Conservation (phyloP, 2,797 vertebrate genomes). For the Chiropotes sagulatus region DNA sequence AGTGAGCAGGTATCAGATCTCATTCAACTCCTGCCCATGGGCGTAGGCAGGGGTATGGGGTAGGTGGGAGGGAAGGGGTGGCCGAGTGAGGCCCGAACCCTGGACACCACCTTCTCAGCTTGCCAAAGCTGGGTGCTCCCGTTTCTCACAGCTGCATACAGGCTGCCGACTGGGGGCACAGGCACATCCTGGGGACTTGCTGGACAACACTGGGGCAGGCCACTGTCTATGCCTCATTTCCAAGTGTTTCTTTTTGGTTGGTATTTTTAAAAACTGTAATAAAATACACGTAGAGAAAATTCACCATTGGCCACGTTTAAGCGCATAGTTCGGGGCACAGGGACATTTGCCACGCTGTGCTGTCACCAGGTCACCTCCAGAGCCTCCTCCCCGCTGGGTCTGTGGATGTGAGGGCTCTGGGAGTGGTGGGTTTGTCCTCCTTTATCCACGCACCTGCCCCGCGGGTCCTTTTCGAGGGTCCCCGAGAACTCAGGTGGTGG, state of each 20-base stretch:
- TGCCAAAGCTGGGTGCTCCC: too few species aligned
- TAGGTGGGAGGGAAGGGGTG: not conserved
- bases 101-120: rapidly evolving
- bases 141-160: not conserved
- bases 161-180: not conserved
- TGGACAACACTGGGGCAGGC: not conserved
- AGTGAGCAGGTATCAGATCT: not conserved
- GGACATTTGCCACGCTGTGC: rapidly evolving
- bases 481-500: not conserved
- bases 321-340: not conserved
- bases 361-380: not conserved
- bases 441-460: not conserved
- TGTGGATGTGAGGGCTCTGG: not conserved
- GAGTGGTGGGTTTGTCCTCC: not conserved
- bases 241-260: not conserved
- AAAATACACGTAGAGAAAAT: not conserved
- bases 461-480: not conserved
- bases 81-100: too few species aligned
- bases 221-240: not conserved
- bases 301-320: not conserved
- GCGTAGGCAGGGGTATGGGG: not conserved
- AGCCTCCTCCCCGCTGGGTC: not conserved
- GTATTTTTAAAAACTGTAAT: not conserved
- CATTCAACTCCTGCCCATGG: not conserved
- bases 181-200: not conserved